Evolutionary conservation across 2,888 invertebrate genomes (phyloP), one percentile per base, ranked within the genome.

Genomic region (Synergus laeviventris): DNA sequence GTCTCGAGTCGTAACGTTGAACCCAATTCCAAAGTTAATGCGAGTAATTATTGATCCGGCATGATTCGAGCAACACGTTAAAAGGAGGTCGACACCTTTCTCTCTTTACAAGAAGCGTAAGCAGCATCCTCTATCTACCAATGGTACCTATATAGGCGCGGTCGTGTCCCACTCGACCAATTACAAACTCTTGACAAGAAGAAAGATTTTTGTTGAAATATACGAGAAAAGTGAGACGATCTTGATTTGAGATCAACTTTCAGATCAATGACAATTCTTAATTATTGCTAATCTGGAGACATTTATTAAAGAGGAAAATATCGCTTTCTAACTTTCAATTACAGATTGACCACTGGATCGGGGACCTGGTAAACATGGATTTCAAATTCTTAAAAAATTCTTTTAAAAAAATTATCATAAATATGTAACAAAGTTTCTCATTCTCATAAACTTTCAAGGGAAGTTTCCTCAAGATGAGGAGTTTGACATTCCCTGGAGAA

Each of bases 1-100:
- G 79, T 81, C 78, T 82, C 78, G 76, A 76, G 82, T 77, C 74
- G 77, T 81, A 80, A 80, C 79, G 79, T 79, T 76, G 80, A 82
- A 82, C 81, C 82, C 78, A 80, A 82, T 81, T 82, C 80, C 80
- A 74, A 79, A 78, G 80, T 70, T 78, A 79, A 81, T 81, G 81
- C 79, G 78, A 79, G 81, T 81, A 82, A 81, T 82, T 82, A 82
- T 80, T 81, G 77, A 78, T 77, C 74, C 73, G 78, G 81, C 79
- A 79, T 76, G 77, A 76, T 74, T 76, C 75, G 79, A 79, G 80
- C 78, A 83, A 81, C 79, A 80, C 81, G 84, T 85, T 83, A 81
- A 87, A 88, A 87, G 82, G 86, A 88, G 88, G 88, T 87, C 88
- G 85, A 77, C 84, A 86, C 88, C 87, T 88, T 88, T 88, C 88